Evolutionary conservation across 2,113 vertebrate species (phyloP).

Genomic region (Anthoscopus minutus): DNA sequence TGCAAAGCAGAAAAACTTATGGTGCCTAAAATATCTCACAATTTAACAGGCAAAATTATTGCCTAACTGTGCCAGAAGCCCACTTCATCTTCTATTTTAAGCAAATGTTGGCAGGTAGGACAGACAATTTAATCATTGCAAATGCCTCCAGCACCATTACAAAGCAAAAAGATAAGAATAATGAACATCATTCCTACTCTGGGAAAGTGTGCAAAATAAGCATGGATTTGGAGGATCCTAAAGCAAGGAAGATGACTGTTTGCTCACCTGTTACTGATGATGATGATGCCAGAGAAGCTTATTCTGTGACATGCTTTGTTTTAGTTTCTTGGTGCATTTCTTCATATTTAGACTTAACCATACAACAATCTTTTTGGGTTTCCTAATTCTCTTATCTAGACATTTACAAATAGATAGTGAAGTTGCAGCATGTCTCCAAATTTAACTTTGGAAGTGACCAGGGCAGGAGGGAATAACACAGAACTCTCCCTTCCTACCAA

Average conservation of each 20-base stretch:
- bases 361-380: not conserved
- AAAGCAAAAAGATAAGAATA: not conserved
- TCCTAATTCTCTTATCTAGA: not conserved
- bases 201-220: not conserved
- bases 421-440: not conserved
- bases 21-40: not conserved
- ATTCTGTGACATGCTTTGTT: not conserved
- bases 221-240: not conserved
- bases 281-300: not conserved
- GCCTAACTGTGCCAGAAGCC: not conserved
- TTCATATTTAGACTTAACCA: not conserved
- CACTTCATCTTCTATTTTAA: not conserved
- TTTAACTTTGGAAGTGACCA: not conserved
- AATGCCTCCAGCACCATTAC: not conserved
- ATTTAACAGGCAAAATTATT: not conserved
- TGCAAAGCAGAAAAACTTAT: not conserved
- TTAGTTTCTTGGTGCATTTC: not conserved
- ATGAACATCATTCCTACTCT: not conserved
- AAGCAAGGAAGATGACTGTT: not conserved
- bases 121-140: not conserved
- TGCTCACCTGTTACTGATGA: not conserved
- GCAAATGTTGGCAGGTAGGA: not conserved
- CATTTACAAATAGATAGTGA: not conserved
- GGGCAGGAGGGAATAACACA: not conserved
- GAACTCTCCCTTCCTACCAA: accelerated